Percentiles rank a stretch among this genome's conserved stretches.
Evolutionary conservation across 2,797 vertebrate species (phyloP).

Genomic region (Parambassis ranga): DNA sequence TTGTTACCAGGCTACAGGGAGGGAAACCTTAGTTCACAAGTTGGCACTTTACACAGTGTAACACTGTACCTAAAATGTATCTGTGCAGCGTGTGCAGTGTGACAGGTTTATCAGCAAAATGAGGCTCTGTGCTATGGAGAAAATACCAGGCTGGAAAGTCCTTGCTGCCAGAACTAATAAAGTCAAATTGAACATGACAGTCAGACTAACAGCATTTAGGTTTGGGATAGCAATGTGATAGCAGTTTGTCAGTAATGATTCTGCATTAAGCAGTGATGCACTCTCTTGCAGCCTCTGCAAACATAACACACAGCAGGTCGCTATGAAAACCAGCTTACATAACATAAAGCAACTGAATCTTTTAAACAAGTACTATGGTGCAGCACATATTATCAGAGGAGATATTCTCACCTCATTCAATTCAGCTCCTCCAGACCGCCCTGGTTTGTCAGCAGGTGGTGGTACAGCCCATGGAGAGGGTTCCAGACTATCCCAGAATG

Average conservation of each 20-base stretch:
- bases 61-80: constrained; percentile 34
- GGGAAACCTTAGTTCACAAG: neutral
- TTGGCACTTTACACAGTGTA: constrained; percentile 23
- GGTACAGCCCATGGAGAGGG: constrained; percentile 73
- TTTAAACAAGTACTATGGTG: neutral
- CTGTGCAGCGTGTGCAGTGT: constrained; percentile 11
- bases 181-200: constrained; percentile 44
- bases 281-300: constrained; percentile 4
- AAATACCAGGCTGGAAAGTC: constrained; percentile 42
- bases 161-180: constrained; percentile 46
- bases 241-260: constrained; percentile 27
- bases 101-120: constrained; percentile 45
- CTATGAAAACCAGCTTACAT: neutral
- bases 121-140: constrained; percentile 16
- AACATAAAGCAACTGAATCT: neutral
- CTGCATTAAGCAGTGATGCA: constrained; percentile 8
- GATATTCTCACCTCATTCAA: constrained; percentile 76
- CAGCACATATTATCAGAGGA: neutral
- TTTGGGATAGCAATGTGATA: constrained; percentile 18
- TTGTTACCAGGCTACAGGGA: neutral
- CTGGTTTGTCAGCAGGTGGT: constrained; percentile 70
- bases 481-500: constrained; percentile 68
- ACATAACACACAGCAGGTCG: neutral
- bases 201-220: constrained; percentile 33
- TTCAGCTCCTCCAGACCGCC: constrained; percentile 58